Conservation (phyloP, 1,140 invertebrate species). For the Bombus vancouverensis region DNA sequence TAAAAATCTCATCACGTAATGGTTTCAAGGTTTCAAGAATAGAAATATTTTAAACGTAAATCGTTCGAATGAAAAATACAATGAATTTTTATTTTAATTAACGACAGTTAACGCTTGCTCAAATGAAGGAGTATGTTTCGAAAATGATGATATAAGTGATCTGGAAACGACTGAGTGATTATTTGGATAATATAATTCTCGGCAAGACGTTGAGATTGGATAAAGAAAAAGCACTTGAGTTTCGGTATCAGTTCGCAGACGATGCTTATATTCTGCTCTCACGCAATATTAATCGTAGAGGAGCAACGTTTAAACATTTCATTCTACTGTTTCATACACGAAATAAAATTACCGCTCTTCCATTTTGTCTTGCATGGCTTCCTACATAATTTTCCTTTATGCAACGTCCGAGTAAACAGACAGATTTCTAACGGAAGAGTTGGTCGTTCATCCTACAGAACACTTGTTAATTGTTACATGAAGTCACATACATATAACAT, state of each 20-base stretch:
- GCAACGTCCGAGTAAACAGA: neutral
- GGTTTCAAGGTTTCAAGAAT: too few species aligned
- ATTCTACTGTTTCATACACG: slow-evolving; percentile 10
- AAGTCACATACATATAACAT: too few species aligned
- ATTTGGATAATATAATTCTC: neutral
- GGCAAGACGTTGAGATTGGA: slow-evolving; percentile 11
- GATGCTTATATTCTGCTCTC: slow-evolving; percentile 1
- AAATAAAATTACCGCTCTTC: slow-evolving; percentile 17
- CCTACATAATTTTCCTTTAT: neutral
- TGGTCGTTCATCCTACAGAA: neutral
- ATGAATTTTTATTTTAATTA: neutral
- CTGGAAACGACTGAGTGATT: neutral
- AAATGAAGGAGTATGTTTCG: neutral
- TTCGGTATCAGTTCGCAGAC: neutral
- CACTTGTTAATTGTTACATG: neutral
- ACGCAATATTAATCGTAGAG: slow-evolving; percentile 37
- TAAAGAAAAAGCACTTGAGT: slow-evolving; percentile 16
- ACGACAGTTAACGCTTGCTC: neutral
- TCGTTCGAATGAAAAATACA: neutral
- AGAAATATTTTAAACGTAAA: too few species aligned
- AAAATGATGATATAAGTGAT: neutral
- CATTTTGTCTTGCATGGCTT: neutral
- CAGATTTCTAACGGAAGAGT: neutral
- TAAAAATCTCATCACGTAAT: neutral
- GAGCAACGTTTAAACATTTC: slow-evolving; percentile 20